Evolutionary conservation across 2,113 vertebrate genomes (phyloP).

Genomic region (Clarias batrachus): DNA sequence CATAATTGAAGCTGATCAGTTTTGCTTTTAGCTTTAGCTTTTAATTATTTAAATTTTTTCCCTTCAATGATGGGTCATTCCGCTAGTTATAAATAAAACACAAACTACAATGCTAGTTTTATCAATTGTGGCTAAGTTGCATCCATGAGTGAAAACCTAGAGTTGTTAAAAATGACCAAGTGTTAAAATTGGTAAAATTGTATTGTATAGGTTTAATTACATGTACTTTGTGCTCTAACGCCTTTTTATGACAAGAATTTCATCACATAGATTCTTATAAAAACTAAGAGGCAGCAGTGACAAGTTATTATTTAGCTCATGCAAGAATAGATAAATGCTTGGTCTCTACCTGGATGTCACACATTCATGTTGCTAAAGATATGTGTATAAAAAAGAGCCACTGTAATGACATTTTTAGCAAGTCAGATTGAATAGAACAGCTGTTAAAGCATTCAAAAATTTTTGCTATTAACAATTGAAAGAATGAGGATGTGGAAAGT

Average conservation of each 20-base stretch:
- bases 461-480: conserved; percentile 63
- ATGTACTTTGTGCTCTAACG: neutral
- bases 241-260: conserved; percentile 14
- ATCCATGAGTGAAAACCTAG: neutral
- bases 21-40: no score
- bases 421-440: conserved; percentile 63
- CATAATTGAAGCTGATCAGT: no score
- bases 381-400: conserved; percentile 49
- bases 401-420: conserved; percentile 59
- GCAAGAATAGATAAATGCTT: conserved; percentile 40
- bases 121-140: neutral
- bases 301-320: conserved; percentile 31
- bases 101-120: neutral
- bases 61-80: no score
- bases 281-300: conserved; percentile 17
- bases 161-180: conserved; percentile 6
- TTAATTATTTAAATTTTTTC: no score
- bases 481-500: conserved; percentile 57
- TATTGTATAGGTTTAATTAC: neutral
- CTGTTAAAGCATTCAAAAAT: conserved; percentile 61
- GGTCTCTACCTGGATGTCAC: conserved; percentile 37
- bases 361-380: conserved; percentile 43
- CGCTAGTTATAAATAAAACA: neutral
- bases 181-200: neutral
- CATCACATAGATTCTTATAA: neutral